A percentile compares a stretch with the other conserved stretches of the same genome.
Conservation (phyloP, 1,140 invertebrate species). For the Aphis craccivora region DNA sequence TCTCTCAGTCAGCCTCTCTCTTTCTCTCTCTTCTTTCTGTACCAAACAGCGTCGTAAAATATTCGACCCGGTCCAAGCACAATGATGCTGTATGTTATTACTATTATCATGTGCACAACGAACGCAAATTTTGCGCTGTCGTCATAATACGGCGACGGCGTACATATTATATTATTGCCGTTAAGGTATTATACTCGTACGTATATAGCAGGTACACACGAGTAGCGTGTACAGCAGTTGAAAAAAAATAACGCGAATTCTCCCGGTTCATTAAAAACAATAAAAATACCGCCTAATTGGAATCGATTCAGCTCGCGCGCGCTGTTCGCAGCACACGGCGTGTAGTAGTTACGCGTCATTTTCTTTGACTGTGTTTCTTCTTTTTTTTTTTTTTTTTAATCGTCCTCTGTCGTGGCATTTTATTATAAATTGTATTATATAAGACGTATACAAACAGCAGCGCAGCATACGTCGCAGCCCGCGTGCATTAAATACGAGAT, state of each 20-base stretch:
- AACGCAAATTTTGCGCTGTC: background rate
- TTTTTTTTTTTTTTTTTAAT: background rate
- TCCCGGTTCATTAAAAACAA: constrained; percentile 14
- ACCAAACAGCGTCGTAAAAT: background rate
- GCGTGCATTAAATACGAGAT: background rate
- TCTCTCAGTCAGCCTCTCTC: background rate
- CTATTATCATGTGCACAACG: background rate
- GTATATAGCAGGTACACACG: background rate
- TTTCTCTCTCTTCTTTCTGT: background rate
- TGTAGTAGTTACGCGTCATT: background rate
- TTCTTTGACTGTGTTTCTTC: background rate
- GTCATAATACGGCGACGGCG: background rate
- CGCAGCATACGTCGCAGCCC: background rate
- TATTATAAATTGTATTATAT: background rate
- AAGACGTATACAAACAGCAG: background rate
- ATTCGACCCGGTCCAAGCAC: background rate
- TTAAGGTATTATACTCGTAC: background rate
- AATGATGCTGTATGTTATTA: background rate
- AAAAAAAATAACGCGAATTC: background rate
- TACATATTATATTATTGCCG: background rate
- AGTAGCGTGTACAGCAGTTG: background rate
- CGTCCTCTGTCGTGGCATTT: background rate
- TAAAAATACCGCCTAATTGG: constrained; percentile 36
- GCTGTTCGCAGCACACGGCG: background rate
- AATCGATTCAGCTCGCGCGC: background rate